Base-by-base conservation (phyloP, 2,113 vertebrate species). In the Bos indicus region DNA sequence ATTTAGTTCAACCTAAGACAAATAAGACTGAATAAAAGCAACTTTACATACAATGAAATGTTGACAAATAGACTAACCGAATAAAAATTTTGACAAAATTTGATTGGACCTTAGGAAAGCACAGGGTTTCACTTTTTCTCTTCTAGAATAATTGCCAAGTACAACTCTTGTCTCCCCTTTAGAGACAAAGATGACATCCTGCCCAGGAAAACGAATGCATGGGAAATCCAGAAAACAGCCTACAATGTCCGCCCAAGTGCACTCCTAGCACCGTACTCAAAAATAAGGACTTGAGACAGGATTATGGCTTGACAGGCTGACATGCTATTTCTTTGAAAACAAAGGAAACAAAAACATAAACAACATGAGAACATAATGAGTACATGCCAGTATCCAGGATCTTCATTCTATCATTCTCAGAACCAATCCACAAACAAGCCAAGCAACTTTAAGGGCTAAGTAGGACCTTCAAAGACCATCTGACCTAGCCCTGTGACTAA, bases 1-100 rank as follows among this genome's bases (percentile, higher is more conserved):
- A 90, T 71, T 96, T 77, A 96, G 96, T 54, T 98, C 48, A 97
- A 98, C 88, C 84, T n/a, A 93, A 96, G 90, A 97, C 84, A 98
- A 98, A 96, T 48, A 92, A 96, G 64, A 97, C 71, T 30, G 33
- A 74, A 85, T 95, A 95, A 98, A 98, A 93, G 59, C 62, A 95
- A 85, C 60, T 96, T 95, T 95, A 91, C 93, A 57, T 77, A 93
- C 1, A 93, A 80, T 1, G 88, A 56, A 92, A 78, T 97, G 92
- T 60, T 95, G 74, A 88, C 33, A 96, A 96, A 98, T 12, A 52
- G 4, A 81, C 85, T 97, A 92, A 93, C 17, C 78, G 88, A 93
- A 97, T 82, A 57, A 52, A 96, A 97, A 97, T 84, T 48, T 40
- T 15, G 4, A 94, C 30, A 97, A 92, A 83, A 95, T 60, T 96